Conservation (phyloP, 2,888 invertebrate genomes). For the Hartigia nigra region DNA sequence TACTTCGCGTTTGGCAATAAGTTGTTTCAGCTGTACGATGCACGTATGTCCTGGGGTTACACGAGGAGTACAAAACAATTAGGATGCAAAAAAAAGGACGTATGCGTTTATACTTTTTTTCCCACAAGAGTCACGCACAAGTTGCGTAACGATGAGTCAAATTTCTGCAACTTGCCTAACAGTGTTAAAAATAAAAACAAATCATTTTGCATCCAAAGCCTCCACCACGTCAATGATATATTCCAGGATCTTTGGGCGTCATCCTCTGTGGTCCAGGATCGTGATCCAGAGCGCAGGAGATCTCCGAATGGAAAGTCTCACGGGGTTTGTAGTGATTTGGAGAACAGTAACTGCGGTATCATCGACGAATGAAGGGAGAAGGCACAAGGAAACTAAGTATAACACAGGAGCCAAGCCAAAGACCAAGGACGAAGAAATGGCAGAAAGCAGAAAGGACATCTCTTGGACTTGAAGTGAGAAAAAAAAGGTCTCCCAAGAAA, state of each 20-base stretch:
- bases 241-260: neutral
- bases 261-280: neutral
- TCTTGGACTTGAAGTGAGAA: neutral
- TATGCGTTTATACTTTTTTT: neutral
- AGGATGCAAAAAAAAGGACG: neutral
- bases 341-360: neutral
- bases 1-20: neutral
- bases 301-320: neutral
- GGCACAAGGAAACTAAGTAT: neutral
- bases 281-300: neutral
- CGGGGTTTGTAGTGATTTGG: neutral
- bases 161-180: neutral
- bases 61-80: neutral
- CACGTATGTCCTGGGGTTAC: neutral
- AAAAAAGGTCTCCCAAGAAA: neutral
- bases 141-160: neutral
- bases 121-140: neutral
- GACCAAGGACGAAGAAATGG: neutral
- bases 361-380: neutral
- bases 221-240: neutral
- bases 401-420: neutral
- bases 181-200: neutral
- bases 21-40: neutral
- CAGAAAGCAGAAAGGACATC: neutral
- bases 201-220: neutral